phyloP scores from a whole-genome alignment of 1,140 invertebrate genomes.

The Theocolax elegans region DNA sequence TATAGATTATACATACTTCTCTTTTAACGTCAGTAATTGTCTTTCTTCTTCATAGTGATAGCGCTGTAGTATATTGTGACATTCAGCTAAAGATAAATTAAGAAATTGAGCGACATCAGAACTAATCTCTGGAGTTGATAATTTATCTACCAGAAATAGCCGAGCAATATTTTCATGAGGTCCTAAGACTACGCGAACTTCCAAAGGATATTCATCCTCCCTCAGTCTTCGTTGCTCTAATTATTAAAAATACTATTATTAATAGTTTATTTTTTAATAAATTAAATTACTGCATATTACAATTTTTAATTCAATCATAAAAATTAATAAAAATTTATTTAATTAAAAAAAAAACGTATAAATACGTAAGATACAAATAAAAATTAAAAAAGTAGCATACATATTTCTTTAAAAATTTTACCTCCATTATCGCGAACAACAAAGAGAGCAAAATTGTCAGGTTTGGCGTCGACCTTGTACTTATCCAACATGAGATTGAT shows the following conservation, averaged over 20 bases:
- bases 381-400: too few species aligned
- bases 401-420: conserved; percentile 55
- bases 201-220: conserved; percentile 83
- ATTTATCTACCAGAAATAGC: conserved; percentile 83
- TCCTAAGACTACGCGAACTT: conserved; percentile 81
- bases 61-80: conserved; percentile 81
- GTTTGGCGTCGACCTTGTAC: conserved; percentile 85
- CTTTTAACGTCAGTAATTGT: conserved; percentile 76
- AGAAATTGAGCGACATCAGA: conserved; percentile 86
- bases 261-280: neutral
- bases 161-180: conserved; percentile 86
- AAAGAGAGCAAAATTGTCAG: conserved; percentile 84
- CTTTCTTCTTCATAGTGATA: conserved; percentile 82
- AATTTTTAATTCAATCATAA: too few species aligned
- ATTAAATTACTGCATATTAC: too few species aligned
- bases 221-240: conserved; percentile 79
- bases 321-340: too few species aligned
- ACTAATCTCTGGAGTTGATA: conserved; percentile 79
- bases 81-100: conserved; percentile 82
- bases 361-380: neutral
- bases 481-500: conserved; percentile 88
- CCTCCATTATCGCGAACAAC: conserved; percentile 86
- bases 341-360: too few species aligned
- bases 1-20: conserved; percentile 72
- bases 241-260: neutral